Percentiles rank a stretch among this genome's conserved stretches.
Conservation (phyloP, 2,797 vertebrate species). For the Oceanodroma leucorhoa region DNA sequence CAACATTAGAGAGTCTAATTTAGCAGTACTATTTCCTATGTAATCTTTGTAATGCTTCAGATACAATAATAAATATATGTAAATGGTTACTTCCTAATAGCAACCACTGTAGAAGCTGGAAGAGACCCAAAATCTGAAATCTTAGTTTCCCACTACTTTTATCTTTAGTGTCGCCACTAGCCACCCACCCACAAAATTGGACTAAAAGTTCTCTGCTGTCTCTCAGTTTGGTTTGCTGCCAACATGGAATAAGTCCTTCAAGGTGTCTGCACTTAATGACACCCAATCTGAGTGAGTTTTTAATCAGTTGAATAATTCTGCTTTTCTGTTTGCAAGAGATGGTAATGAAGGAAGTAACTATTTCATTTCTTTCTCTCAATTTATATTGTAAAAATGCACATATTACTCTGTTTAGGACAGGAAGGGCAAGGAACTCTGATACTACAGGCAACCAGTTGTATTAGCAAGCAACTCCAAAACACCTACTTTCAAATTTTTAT, state of each 20-base stretch:
- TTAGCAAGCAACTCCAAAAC: background rate
- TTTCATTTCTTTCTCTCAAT: background rate
- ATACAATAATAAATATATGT: background rate
- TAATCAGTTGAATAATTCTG: background rate
- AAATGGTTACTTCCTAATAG: background rate
- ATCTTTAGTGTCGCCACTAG: background rate
- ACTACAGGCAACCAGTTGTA: background rate
- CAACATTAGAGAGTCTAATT: background rate
- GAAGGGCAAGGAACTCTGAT: background rate
- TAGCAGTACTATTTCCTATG: background rate
- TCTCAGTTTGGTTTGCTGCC: background rate
- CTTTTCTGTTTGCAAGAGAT: background rate
- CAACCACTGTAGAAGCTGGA: background rate
- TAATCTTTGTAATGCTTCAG: background rate
- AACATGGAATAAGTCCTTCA: background rate
- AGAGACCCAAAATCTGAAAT: background rate
- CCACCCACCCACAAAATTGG: accelerated
- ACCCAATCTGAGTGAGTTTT: background rate
- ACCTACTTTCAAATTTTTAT: background rate
- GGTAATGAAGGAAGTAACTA: background rate
- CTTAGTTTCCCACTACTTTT: background rate
- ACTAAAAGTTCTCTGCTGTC: background rate
- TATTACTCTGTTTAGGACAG: background rate
- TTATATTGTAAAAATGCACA: background rate
- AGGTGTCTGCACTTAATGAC: background rate